Evolutionary conservation across 2,797 vertebrate genomes (phyloP).

Genomic region (Tadarida brasiliensis): DNA sequence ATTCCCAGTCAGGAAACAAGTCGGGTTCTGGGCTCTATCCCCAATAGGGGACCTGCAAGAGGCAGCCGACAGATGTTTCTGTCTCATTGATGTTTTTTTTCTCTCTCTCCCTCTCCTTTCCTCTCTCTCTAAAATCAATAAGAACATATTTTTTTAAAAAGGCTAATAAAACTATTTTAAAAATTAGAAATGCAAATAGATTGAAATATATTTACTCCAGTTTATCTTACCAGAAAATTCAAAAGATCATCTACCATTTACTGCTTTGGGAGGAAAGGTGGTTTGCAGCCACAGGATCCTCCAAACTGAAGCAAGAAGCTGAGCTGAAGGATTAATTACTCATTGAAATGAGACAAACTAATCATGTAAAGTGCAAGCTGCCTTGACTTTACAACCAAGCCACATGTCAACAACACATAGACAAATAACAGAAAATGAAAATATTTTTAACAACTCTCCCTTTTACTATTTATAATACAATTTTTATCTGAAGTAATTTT

Average conservation of each 20-base stretch:
- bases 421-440: not conserved
- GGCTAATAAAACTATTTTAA: not conserved
- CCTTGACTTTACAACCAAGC: not conserved
- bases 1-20: too few species aligned
- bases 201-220: not conserved
- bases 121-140: too few species aligned
- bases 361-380: not conserved
- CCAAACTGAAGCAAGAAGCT: not conserved
- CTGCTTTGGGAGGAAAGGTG: not conserved
- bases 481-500: conserved; percentile 9
- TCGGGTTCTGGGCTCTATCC: too few species aligned
- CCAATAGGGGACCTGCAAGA: too few species aligned
- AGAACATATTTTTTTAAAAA: not conserved
- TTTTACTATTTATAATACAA: not conserved
- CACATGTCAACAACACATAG: not conserved
- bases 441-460: not conserved
- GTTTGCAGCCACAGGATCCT: not conserved
- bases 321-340: not conserved
- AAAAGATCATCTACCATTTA: not conserved
- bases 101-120: too few species aligned
- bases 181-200: conserved; percentile 10
- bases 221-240: not conserved
- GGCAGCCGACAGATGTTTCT: too few species aligned
- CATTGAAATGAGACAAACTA: not conserved
- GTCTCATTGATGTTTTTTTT: too few species aligned